Evolutionary conservation across 53 echinoderm and acorn worm species (phyloP).

Genomic region (Henricia sp.): DNA sequence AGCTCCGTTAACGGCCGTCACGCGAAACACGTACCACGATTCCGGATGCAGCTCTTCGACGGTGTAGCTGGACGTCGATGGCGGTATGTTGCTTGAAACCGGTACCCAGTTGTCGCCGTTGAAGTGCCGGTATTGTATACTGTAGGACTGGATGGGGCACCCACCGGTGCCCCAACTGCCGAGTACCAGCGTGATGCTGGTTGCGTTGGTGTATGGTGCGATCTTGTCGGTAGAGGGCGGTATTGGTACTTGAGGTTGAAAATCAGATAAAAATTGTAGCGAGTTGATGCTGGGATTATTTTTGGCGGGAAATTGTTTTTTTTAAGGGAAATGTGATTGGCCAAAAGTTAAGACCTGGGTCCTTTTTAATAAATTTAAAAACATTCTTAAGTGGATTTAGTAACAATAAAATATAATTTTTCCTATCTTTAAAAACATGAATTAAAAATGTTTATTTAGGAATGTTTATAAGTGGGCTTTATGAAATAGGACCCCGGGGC

Average conservation of each 20-base stretch:
- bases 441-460: too few species aligned
- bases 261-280: not conserved
- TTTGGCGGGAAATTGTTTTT: too few species aligned
- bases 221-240: conserved; percentile 87
- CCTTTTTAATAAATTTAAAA: too few species aligned
- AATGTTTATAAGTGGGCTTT: too few species aligned
- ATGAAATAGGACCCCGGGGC: too few species aligned
- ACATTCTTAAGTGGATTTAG: too few species aligned
- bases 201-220: conserved; percentile 80
- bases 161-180: conserved; percentile 84
- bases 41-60: conserved; percentile 82
- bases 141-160: conserved; percentile 86
- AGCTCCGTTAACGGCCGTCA: conserved; percentile 94
- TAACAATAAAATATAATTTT: too few species aligned
- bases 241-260: conserved; percentile 72
- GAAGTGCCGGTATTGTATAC: conserved; percentile 82
- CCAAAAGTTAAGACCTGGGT: too few species aligned
- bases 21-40: conserved; percentile 87
- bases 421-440: too few species aligned
- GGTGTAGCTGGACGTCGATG: conserved; percentile 66
- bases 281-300: too few species aligned
- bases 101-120: conserved; percentile 66
- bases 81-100: conserved; percentile 81
- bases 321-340: too few species aligned
- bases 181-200: conserved; percentile 75